Evolutionary conservation across 2,113 vertebrate species (phyloP).

Genomic region (Puntigrus tetrazona): DNA sequence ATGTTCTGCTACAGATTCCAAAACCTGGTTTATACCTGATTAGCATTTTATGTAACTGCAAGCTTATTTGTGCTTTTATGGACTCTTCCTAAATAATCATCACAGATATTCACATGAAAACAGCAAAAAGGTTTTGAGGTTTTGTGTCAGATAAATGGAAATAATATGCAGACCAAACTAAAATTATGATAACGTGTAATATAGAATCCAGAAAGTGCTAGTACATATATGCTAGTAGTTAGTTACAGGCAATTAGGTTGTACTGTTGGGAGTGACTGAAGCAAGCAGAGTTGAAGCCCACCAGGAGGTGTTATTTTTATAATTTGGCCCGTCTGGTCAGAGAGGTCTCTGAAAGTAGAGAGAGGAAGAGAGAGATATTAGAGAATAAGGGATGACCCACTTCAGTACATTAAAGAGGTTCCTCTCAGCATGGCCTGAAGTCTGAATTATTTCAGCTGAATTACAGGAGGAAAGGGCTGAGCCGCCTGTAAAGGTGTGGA

Average conservation of each 20-base stretch:
- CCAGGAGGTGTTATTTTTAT: slow-evolving; percentile 75
- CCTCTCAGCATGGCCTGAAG: slow-evolving; percentile 60
- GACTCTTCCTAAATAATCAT: not conserved
- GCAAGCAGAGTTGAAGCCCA: slow-evolving; percentile 70
- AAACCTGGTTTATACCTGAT: slow-evolving; percentile 54
- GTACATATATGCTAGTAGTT: not conserved
- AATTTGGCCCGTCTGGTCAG: slow-evolving; percentile 71
- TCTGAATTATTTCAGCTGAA: slow-evolving; percentile 62
- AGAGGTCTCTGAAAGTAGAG: slow-evolving; percentile 66
- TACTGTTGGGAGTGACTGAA: slow-evolving; percentile 46
- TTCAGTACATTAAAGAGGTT: slow-evolving; percentile 68
- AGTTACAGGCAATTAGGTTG: not conserved
- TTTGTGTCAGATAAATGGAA: not conserved
- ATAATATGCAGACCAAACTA: not conserved
- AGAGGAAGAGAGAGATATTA: slow-evolving; percentile 43
- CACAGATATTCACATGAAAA: not conserved
- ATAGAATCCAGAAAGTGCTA: not conserved
- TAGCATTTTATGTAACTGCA: slow-evolving; percentile 51
- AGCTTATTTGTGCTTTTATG: slow-evolving; percentile 65
- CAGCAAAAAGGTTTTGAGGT: not conserved
- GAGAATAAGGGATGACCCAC: slow-evolving; percentile 70
- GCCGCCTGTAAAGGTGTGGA: slow-evolving; percentile 29
- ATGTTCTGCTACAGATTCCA: slow-evolving; percentile 61
- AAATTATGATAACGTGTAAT: not conserved
- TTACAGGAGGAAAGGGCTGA: slow-evolving; percentile 44